Evolutionary conservation across 2,888 invertebrate genomes (phyloP).

Genomic region (Cryptus viduatorius): DNA sequence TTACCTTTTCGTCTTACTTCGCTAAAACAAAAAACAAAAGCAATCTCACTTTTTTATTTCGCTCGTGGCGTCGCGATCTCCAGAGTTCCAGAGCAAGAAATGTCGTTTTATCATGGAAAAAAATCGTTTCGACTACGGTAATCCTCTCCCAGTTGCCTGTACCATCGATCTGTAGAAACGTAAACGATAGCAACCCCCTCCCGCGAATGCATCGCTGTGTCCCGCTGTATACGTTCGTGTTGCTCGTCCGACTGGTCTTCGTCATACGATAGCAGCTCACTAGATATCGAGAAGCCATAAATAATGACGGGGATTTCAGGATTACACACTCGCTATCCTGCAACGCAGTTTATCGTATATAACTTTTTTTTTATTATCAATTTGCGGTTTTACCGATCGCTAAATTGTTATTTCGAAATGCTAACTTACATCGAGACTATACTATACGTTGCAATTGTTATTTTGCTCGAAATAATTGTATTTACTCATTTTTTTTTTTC

Average conservation of each 20-base stretch:
- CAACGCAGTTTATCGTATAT: neutral
- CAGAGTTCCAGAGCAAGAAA: neutral
- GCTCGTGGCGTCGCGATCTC: neutral
- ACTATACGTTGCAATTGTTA: no score
- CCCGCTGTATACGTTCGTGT: neutral
- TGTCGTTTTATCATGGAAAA: conserved; percentile 2
- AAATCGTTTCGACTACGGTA: conserved; percentile 14
- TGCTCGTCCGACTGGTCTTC: neutral
- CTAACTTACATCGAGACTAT: no score
- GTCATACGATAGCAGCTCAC: neutral
- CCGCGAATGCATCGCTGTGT: neutral
- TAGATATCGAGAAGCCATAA: conserved; percentile 7
- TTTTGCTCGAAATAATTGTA: no score
- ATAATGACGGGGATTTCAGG: neutral
- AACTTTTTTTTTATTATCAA: neutral
- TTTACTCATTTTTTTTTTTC: no score
- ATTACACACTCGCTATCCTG: neutral
- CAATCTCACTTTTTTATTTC: conserved; percentile 5
- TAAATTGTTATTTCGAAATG: no score
- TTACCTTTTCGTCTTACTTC: neutral
- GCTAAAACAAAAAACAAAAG: no score
- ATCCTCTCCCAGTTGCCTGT: conserved; percentile 6
- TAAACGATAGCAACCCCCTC: neutral
- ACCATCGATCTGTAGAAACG: neutral
- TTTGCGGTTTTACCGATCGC: neutral